Conservation (phyloP, 2,113 vertebrate species). For the Alosa alosa region DNA sequence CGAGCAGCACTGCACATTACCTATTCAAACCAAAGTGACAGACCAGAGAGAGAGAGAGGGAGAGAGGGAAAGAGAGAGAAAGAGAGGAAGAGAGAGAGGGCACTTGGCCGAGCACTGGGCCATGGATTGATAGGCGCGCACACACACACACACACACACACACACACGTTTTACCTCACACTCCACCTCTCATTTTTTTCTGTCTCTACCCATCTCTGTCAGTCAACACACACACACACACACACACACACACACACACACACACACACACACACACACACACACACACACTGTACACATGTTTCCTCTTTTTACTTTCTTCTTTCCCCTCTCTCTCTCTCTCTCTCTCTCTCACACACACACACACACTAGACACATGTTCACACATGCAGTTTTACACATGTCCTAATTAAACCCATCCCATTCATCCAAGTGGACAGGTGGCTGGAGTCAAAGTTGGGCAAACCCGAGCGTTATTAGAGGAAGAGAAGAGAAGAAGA, state of each 20-base stretch:
- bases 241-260: constrained; percentile 25
- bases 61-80: neutral
- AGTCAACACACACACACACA: constrained; percentile 16
- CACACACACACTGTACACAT: constrained; percentile 20
- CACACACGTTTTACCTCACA: constrained; percentile 16
- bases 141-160: constrained; percentile 12
- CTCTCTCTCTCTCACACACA: constrained; percentile 25
- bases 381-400: constrained; percentile 36
- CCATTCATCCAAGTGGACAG: constrained; percentile 81
- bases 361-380: constrained; percentile 27
- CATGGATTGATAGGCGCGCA: constrained; percentile 2
- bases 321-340: neutral
- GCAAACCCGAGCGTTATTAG: constrained; percentile 81
- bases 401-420: constrained; percentile 80
- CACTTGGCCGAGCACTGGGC: constrained; percentile 5
- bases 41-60: constrained; percentile 66
- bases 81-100: neutral
- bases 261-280: neutral
- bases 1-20: constrained; percentile 87
- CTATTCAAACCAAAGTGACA: constrained; percentile 97
- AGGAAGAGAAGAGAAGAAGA: constrained; percentile 68
- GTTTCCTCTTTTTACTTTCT: neutral
- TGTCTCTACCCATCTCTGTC: constrained; percentile 6
- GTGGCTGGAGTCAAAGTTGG: constrained; percentile 83
- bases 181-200: neutral